Percentiles rank a stretch among this genome's conserved stretches.
Conservation (phyloP, 2,113 vertebrate genomes). For the Aspiorhynchus laticeps region DNA sequence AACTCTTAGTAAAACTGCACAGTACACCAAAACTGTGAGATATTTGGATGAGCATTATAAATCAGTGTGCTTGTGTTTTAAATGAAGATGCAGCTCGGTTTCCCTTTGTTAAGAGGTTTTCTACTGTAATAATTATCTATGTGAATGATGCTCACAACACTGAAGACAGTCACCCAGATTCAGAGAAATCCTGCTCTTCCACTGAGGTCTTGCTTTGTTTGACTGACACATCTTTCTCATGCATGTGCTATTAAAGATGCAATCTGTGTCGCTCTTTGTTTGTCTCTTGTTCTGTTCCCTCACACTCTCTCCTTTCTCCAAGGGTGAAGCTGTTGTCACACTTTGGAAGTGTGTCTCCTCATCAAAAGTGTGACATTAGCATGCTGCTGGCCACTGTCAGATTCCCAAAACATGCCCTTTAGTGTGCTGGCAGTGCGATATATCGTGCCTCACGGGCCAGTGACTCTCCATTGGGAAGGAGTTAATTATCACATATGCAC, state of each 20-base stretch:
- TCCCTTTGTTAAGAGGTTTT: slow-evolving; percentile 1
- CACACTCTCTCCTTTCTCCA: slow-evolving; percentile 44
- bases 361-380: slow-evolving; percentile 43
- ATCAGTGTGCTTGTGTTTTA: neutral
- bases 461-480: slow-evolving; percentile 47
- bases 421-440: slow-evolving; percentile 19
- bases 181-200: slow-evolving; percentile 50
- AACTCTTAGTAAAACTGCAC: neutral
- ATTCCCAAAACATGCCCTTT: slow-evolving; percentile 47
- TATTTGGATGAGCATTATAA: neutral
- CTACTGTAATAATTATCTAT: neutral
- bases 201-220: slow-evolving; percentile 47
- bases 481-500: slow-evolving; percentile 59
- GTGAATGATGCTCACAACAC: neutral
- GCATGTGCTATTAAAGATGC: slow-evolving; percentile 58
- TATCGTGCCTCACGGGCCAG: slow-evolving; percentile 42
- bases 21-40: neutral
- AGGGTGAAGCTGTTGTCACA: slow-evolving; percentile 50
- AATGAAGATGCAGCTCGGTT: neutral
- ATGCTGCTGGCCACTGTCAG: slow-evolving; percentile 21
- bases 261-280: slow-evolving; percentile 57
- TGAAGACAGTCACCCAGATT: neutral
- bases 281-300: slow-evolving; percentile 2
- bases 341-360: slow-evolving; percentile 35
- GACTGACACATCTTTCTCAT: slow-evolving; percentile 40